Conservation (phyloP, 2,888 invertebrate genomes). For the Dryadula phaetusa region DNA sequence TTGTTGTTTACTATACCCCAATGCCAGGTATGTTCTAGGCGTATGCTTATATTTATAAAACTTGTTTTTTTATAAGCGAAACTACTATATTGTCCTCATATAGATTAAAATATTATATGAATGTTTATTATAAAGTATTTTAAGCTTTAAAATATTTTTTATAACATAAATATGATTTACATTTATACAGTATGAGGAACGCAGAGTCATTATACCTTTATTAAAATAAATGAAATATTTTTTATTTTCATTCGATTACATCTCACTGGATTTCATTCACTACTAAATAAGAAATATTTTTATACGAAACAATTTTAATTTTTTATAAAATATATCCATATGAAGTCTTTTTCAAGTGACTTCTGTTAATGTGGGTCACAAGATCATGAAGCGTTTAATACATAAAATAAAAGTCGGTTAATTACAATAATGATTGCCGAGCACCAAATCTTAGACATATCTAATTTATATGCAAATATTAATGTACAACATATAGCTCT, state of each 20-base stretch:
- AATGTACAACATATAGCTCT: not conserved
- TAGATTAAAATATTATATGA: not conserved
- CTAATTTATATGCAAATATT: slow-evolving; percentile 8
- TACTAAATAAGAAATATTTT: too few species aligned
- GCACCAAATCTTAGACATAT: not conserved
- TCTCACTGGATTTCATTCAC: too few species aligned
- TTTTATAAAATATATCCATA: not conserved
- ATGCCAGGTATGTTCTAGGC: slow-evolving; percentile 85
- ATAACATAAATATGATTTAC: too few species aligned
- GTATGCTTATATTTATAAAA: slow-evolving; percentile 15
- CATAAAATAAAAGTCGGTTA: not conserved
- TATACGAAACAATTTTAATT: too few species aligned
- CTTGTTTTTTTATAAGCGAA: slow-evolving; percentile 8
- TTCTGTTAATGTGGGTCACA: not conserved
- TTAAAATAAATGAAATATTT: too few species aligned
- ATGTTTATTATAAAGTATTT: not conserved
- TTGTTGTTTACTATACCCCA: slow-evolving; percentile 89
- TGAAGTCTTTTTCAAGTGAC: not conserved
- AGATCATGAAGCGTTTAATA: not conserved
- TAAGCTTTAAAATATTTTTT: not conserved
- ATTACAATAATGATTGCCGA: slow-evolving; percentile 4
- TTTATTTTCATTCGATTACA: too few species aligned
- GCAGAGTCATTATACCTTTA: too few species aligned
- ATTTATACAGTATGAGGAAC: too few species aligned
- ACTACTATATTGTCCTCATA: not conserved